Conservation (phyloP, 2,797 vertebrate species). For the Botia kubotai region DNA sequence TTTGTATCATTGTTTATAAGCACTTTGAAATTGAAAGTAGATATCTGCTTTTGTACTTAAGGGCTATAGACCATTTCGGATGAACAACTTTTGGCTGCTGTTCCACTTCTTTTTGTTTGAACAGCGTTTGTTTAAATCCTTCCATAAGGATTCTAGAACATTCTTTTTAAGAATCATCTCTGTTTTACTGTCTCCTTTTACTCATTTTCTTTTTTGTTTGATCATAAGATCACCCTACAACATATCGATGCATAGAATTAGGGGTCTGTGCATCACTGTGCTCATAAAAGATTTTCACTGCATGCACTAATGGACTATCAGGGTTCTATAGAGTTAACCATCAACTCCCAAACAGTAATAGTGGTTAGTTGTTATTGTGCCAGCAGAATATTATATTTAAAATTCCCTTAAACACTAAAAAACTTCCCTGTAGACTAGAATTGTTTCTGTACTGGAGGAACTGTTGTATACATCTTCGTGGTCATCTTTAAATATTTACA, state of each 20-base stretch:
- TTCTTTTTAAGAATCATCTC: background rate
- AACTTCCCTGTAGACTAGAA: too few species aligned
- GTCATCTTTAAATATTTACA: too few species aligned
- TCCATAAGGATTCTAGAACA: background rate
- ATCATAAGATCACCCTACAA: background rate
- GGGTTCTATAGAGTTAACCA: constrained; percentile 31
- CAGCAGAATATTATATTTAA: background rate
- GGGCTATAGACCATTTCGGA: constrained; percentile 1
- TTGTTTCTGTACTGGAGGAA: too few species aligned
- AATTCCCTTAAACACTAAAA: background rate
- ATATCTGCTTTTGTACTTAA: background rate
- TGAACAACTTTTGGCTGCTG: constrained; percentile 23
- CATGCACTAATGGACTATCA: constrained; percentile 71
- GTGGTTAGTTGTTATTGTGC: constrained; percentile 6
- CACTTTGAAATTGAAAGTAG: background rate
- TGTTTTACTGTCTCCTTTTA: background rate
- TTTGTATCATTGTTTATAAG: background rate
- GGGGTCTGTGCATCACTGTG: constrained; percentile 29
- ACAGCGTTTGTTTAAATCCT: background rate
- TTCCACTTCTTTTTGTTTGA: constrained; percentile 16
- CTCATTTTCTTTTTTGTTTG: background rate
- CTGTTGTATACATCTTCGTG: too few species aligned
- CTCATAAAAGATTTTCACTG: constrained; percentile 74
- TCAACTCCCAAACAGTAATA: constrained; percentile 8
- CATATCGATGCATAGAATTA: background rate